A percentile compares a stretch with the other conserved stretches of the same genome.
Conservation (phyloP, 2,888 invertebrate species). For the Lottia scabra region DNA sequence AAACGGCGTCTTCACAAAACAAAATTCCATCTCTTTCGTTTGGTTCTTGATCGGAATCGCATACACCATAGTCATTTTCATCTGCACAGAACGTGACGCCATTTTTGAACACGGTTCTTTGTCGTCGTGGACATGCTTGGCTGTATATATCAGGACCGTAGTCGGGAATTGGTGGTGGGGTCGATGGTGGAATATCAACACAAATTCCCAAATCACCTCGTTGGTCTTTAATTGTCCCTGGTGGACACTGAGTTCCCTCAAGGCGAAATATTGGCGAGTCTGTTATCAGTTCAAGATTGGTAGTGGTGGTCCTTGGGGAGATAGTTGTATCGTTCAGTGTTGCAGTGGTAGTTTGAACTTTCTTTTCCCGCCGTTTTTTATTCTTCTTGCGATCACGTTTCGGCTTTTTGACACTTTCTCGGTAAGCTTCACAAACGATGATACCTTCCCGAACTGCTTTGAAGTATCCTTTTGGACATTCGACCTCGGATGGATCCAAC, state of each 20-base stretch:
- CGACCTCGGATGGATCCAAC: conserved; percentile 7
- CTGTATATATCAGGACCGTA: not conserved
- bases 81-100: not conserved
- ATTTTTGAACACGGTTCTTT: not conserved
- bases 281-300: not conserved
- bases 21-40: not conserved
- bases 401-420: conserved; percentile 10
- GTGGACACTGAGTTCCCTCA: not conserved
- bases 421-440: conserved; percentile 10
- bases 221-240: not conserved
- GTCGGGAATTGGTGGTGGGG: not conserved
- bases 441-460: conserved; percentile 7
- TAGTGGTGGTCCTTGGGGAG: not conserved
- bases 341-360: not conserved
- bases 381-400: conserved; percentile 1
- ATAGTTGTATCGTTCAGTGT: not conserved
- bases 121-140: not conserved
- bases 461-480: conserved; percentile 13
- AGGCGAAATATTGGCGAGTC: not conserved
- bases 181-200: not conserved
- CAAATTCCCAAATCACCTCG: not conserved
- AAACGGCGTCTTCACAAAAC: not conserved
- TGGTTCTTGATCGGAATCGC: not conserved
- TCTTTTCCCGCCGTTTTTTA: not conserved
- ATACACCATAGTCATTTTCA: not conserved